Evolutionary conservation across 1,140 invertebrate species (phyloP).

Genomic region (Drosophila pectinifera): DNA sequence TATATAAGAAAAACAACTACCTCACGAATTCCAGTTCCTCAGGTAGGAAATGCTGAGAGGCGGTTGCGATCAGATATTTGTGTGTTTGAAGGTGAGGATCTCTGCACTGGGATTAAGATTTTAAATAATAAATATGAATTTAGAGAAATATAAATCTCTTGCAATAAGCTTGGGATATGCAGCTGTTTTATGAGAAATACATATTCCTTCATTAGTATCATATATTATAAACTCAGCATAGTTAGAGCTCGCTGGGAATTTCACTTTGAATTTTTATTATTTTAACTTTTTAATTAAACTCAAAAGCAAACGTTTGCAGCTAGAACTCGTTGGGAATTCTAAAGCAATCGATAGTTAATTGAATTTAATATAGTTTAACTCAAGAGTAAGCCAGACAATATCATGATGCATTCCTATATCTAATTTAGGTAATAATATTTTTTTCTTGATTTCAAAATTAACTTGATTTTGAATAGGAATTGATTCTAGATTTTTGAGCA

Average conservation of each 20-base stretch:
- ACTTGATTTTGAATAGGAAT: background rate
- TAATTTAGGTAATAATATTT: background rate
- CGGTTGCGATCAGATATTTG: constrained; percentile 31
- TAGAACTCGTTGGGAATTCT: background rate
- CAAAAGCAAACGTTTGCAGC: too few relatives aligned
- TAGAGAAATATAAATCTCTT: background rate
- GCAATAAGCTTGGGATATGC: background rate
- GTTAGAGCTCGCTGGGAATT: too few relatives aligned
- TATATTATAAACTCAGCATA: too few relatives aligned
- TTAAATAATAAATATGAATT: background rate
- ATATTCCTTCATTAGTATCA: too few relatives aligned
- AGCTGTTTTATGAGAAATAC: too few relatives aligned
- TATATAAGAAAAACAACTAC: constrained; percentile 21
- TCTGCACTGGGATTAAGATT: constrained; percentile 19
- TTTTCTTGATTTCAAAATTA: background rate
- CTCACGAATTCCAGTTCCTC: constrained; percentile 45
- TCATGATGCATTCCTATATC: too few relatives aligned
- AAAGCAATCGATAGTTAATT: too few relatives aligned
- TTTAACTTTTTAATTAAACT: too few relatives aligned
- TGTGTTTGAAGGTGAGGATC: constrained; percentile 13
- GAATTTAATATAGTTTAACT: background rate
- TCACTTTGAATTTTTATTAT: too few relatives aligned
- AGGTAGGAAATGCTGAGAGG: constrained; percentile 32
- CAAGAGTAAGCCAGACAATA: background rate
- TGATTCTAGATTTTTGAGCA: background rate